Evolutionary conservation across 1,140 invertebrate species (phyloP).

Genomic region (Caenorhabditis tropicalis): DNA sequence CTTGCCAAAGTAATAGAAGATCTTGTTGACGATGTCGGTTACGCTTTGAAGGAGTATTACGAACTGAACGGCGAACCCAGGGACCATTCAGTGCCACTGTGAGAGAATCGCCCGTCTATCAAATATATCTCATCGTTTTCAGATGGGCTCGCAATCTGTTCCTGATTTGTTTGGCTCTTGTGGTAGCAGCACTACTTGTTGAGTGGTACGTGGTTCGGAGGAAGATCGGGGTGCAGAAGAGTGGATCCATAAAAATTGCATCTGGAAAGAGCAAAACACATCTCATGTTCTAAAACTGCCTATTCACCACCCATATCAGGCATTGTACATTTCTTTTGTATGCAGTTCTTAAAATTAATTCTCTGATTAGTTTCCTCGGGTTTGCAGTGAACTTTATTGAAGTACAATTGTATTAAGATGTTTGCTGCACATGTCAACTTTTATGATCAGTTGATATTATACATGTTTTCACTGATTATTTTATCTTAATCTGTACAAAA

Average conservation of each 20-base stretch:
- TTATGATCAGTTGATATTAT: too few species aligned
- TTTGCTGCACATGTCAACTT: background rate
- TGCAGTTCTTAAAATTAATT: background rate
- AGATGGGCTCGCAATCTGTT: slow-evolving; percentile 58
- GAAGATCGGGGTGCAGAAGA: slow-evolving; percentile 54
- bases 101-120: background rate
- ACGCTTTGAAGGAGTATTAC: slow-evolving; percentile 58
- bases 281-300: slow-evolving; percentile 51
- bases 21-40: slow-evolving; percentile 55
- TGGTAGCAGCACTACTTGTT: slow-evolving; percentile 56
- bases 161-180: slow-evolving; percentile 48
- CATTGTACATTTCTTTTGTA: background rate
- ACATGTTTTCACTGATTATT: too few species aligned
- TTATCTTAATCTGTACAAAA: background rate
- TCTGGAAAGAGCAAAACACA: slow-evolving; percentile 55
- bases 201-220: slow-evolving; percentile 61
- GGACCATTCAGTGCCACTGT: slow-evolving; percentile 52
- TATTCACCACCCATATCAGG: background rate
- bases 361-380: background rate
- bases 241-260: slow-evolving; percentile 41
- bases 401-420: background rate
- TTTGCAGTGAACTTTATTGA: background rate
- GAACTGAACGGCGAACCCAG: slow-evolving; percentile 55
- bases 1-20: slow-evolving; percentile 49
- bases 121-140: background rate